Conservation (phyloP, 2,797 vertebrate genomes). For the Serranus cabrilla region DNA sequence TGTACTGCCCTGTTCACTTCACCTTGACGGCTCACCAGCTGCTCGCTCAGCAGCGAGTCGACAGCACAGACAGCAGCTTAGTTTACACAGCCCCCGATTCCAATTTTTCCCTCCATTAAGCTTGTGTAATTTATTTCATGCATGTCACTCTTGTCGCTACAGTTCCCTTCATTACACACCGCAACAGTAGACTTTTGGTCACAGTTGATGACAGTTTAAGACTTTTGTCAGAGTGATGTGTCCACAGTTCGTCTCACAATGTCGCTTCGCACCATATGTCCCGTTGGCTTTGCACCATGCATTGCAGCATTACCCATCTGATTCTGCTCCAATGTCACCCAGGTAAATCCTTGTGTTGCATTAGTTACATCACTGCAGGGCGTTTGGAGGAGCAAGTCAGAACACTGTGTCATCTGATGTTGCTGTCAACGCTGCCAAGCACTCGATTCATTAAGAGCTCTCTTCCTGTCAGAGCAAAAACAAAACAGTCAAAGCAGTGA, state of each 20-base stretch:
- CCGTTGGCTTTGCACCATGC: slow-evolving; percentile 17
- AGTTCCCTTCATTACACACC: slow-evolving; percentile 36
- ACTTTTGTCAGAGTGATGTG: slow-evolving; percentile 25
- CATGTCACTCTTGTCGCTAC: slow-evolving; percentile 52
- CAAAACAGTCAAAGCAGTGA: slow-evolving; percentile 40
- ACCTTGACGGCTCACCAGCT: slow-evolving; percentile 58
- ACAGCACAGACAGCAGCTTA: slow-evolving; percentile 56
- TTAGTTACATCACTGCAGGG: slow-evolving; percentile 33
- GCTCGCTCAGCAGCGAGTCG: slow-evolving; percentile 47
- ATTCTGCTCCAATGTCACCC: slow-evolving; percentile 30
- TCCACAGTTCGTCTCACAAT: neutral
- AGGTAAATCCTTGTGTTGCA: slow-evolving; percentile 13
- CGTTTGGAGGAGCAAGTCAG: slow-evolving; percentile 57
- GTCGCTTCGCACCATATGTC: slow-evolving; percentile 20
- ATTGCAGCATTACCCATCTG: slow-evolving; percentile 13
- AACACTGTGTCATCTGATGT: slow-evolving; percentile 53
- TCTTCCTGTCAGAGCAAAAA: slow-evolving; percentile 26
- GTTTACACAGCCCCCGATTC: slow-evolving; percentile 62
- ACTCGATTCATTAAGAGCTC: slow-evolving; percentile 53
- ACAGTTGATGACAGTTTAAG: slow-evolving; percentile 32
- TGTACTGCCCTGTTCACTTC: slow-evolving; percentile 58
- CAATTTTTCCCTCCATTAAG: slow-evolving; percentile 60
- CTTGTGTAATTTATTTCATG: slow-evolving; percentile 60
- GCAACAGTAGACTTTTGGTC: slow-evolving; percentile 22
- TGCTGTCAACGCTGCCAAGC: slow-evolving; percentile 44